phyloP scores from a whole-genome alignment of 2,797 vertebrate species.

The Nasua narica region DNA sequence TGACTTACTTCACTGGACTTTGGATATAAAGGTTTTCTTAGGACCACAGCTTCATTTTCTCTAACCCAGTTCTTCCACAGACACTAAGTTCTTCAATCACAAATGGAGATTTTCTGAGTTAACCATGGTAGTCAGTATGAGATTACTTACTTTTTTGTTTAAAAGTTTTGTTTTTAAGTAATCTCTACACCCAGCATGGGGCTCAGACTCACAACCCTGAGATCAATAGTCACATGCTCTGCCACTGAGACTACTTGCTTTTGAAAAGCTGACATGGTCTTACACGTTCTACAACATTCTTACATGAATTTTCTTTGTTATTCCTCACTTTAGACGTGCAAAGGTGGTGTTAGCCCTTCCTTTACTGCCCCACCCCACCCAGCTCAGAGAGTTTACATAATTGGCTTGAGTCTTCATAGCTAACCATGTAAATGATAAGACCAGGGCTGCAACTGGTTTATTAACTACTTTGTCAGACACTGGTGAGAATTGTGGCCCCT shows the following conservation, averaged over 20 bases:
- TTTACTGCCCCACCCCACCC: background rate
- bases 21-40: background rate
- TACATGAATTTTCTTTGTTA: background rate
- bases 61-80: background rate
- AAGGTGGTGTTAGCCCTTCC: background rate
- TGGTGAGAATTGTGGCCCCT: background rate
- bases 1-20: slow-evolving; percentile 33
- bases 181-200: background rate
- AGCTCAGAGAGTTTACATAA: background rate
- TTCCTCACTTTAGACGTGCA: background rate
- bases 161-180: background rate
- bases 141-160: background rate
- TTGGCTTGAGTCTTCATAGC: background rate
- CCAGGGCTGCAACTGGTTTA: background rate
- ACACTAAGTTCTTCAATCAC: background rate
- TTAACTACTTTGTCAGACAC: background rate
- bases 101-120: slow-evolving; percentile 7
- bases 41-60: background rate
- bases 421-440: background rate
- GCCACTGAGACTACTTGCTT: background rate
- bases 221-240: background rate
- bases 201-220: background rate
- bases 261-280: background rate
- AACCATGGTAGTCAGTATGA: background rate
- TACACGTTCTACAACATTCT: background rate